Evolutionary conservation across 2,113 vertebrate genomes (phyloP), one percentile per base, ranked within the genome.

Genomic region (Mesocricetus auratus): DNA sequence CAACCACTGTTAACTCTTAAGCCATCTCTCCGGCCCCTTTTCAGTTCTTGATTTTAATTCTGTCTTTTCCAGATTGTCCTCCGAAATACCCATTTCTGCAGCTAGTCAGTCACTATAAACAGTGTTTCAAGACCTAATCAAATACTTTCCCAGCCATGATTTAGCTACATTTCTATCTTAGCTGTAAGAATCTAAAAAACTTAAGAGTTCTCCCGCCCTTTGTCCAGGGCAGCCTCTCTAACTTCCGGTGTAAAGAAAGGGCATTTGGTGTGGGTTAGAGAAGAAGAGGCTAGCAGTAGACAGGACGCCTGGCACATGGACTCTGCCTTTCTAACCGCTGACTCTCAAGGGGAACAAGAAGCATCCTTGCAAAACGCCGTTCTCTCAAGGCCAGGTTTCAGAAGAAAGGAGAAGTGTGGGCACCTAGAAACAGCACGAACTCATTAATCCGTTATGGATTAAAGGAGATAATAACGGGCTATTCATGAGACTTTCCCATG

Each of bases 201-300:
- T 24, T 15, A 75, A 53, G n/a, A 90, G 31, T 86, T 94, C 86
- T 79, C 68, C 75, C 82, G 26, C 15, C 45, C 42, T 95, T 97
- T 95, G 77, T 95, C 81, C 73, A 78, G 26, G 0, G 1, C 58
- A 29, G 94, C 31, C 42, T 36, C 85, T 71, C 85, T 75, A 85
- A 96, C 96, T 92, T 94, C 94, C 92, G 93, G 68, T 17, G 5
- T 68, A 78, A 92, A 97, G 86, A 90, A 94, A 96, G 47, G 66
- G 22, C 91, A 78, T 96, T 89, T 77, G 42, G 26, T 24, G 42
- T 94, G 71, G 33, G 89, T 89, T 45, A 86, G 64, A 73, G 86
- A 73, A 74, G 58, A 56, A 39, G 60, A 50, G 13, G 45, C 47
- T 62, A 45, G 13, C 26, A 74, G 39, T 2, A 8, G 42, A 36